phyloP scores from a whole-genome alignment of 2,113 vertebrate genomes.

The Candoia aspera region DNA sequence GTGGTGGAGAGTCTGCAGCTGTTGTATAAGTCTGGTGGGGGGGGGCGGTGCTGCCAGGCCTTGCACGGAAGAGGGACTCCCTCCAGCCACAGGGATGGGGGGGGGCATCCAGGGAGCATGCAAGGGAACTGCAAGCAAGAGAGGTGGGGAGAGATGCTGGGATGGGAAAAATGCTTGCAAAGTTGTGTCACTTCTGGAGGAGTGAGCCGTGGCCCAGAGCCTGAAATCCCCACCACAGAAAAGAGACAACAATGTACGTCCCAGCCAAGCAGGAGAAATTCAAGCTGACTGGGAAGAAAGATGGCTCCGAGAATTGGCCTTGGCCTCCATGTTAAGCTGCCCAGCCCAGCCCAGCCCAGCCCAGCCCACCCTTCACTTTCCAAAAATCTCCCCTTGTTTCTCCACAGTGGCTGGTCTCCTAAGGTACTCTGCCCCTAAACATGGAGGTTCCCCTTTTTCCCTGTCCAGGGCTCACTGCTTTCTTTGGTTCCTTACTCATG shows the following conservation, averaged over 20 bases:
- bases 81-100: background rate
- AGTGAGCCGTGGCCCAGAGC: background rate
- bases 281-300: background rate
- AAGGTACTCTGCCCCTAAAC: background rate
- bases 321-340: fast-evolving
- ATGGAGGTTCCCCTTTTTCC: background rate
- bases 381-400: fast-evolving
- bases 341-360: background rate
- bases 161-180: constrained; percentile 2
- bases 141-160: background rate
- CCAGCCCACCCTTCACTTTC: background rate
- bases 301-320: background rate
- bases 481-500: background rate
- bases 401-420: background rate
- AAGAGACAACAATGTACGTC: constrained; percentile 9
- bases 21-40: background rate
- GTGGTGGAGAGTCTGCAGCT: background rate
- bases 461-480: background rate
- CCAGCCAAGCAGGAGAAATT: background rate
- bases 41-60: background rate
- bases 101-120: background rate
- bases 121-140: background rate
- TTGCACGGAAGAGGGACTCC: background rate
- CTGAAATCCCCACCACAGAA: background rate
- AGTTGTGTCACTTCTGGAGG: constrained; percentile 33